These are phyloP conservation scores for Cephus nigrinus DNA, from an alignment of 2,888 invertebrate species.

Conservation along the genomic window DNA sequence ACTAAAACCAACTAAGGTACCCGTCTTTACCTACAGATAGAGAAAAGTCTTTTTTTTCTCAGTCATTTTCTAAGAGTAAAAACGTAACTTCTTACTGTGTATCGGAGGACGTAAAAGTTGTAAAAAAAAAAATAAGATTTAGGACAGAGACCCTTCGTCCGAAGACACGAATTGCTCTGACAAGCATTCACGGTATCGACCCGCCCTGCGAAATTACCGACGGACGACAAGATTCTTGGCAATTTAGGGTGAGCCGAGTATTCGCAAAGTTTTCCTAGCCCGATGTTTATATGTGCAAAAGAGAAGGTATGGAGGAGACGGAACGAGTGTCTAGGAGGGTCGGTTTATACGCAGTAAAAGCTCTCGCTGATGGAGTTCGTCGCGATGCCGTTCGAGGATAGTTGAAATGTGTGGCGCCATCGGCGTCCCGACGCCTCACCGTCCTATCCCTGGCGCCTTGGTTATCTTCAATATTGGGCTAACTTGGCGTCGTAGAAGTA, in stretches of 20 bases:
- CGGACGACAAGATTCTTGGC: neutral
- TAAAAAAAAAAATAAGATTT: neutral
- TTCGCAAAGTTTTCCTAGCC: neutral
- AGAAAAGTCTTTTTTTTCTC: too few relatives aligned
- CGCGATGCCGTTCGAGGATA: neutral
- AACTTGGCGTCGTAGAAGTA: neutral
- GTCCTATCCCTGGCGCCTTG: neutral
- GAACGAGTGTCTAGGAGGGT: neutral
- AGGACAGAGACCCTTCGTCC: neutral
- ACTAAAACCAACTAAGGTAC: neutral
- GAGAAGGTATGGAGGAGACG: neutral
- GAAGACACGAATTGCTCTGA: neutral
- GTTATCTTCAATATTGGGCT: conserved; percentile 7
- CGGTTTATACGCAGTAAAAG: neutral
- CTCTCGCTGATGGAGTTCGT: conserved; percentile 8
- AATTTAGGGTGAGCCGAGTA: neutral
- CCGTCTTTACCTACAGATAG: neutral
- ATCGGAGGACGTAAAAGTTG: neutral
- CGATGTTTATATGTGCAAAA: neutral
- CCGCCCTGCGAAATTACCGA: neutral
- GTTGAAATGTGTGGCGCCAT: conserved; percentile 11
- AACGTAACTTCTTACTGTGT: neutral
- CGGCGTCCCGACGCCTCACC: conserved; percentile 1
- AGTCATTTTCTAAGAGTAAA: neutral
- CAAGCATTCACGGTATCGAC: neutral